Base-by-base conservation (phyloP, 2,888 invertebrate genomes). In the Troides helena region DNA sequence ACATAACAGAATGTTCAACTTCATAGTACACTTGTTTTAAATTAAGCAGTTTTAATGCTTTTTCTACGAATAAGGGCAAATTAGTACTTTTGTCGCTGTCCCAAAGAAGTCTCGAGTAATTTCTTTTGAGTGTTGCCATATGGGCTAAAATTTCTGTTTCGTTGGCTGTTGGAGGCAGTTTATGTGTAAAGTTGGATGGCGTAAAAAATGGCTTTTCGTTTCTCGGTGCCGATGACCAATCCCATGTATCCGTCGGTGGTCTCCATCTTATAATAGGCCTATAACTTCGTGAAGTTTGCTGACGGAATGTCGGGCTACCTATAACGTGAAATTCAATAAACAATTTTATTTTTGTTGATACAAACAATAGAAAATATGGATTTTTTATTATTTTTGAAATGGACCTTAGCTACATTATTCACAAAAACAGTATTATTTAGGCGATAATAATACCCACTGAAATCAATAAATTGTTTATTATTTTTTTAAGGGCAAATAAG, bases 1-100 rank as follows among this genome's bases (percentile, higher is more conserved):
- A 97, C 96, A 97, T 96, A n/a, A 98, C 96, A 62, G 97, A 97
- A 77, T 97, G 97, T 89, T 98, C 98, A 64, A 98, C 96, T 93
- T 98, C 98, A 77, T 94, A 94, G 74, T 92, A 92, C 60, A 98
- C 97, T 92, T 97, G 97, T 82, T 96, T 96, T 65, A 98, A 89
- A 86, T 98, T 97, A 56, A 98, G 92, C 67, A 98, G 88, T 81
- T 96, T 96, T 71, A 97, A 87, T 1, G 97, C 97, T 85, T 96
- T 96, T 78, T 97, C 96, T 17, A 97, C 96, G 77, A 97, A 96
- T 2, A 95, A 94, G 0, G 97, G 96, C 74, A 97, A 92, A 73
- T 95, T 96, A 14, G 95, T 93, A 64, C 95, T 94, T 76, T 95
- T 94, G 60, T 96, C 95, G 46, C 93, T 94, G 76, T 96, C 96